Percentiles rank a stretch among this genome's conserved stretches.
These are phyloP conservation scores for Melanotaenia nigrans DNA, from an alignment of 2,797 vertebrate genomes.

Conservation along the genomic window DNA sequence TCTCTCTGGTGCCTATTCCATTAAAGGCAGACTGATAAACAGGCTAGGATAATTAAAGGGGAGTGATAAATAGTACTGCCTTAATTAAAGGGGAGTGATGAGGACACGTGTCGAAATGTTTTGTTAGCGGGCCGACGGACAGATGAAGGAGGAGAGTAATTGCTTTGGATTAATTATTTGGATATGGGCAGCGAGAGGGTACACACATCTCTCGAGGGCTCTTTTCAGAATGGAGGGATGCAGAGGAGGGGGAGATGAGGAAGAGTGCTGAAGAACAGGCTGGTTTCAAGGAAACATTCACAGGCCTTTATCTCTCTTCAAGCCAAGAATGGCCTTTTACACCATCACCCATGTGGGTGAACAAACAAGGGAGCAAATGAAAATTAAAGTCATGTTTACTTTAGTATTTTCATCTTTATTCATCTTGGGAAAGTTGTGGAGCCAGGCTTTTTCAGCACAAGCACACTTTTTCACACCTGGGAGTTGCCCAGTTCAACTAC, in stretches of 20 bases:
- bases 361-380: conserved; percentile 24
- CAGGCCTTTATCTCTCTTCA: conserved; percentile 45
- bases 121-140: conserved; percentile 86
- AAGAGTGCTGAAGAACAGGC: conserved; percentile 35
- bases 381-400: conserved; percentile 41
- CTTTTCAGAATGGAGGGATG: conserved; percentile 72
- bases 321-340: conserved; percentile 38
- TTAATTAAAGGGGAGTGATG: conserved; percentile 89
- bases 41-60: conserved; percentile 87
- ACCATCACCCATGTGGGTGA: conserved; percentile 30
- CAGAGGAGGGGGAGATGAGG: conserved; percentile 56
- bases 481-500: conserved; percentile 30
- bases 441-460: conserved; percentile 28
- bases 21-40: conserved; percentile 87
- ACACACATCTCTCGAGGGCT: conserved; percentile 82
- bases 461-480: conserved; percentile 30
- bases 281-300: conserved; percentile 53
- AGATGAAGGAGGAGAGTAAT: conserved; percentile 89
- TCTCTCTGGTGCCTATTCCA: conserved; percentile 85
- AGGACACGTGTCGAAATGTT: conserved; percentile 89
- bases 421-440: conserved; percentile 25
- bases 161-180: conserved; percentile 90
- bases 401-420: conserved; percentile 43
- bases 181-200: conserved; percentile 82
- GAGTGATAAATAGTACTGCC: conserved; percentile 86